Percentiles rank a stretch among this genome's conserved stretches.
Conservation (phyloP, 2,888 invertebrate species). For the Muscina levida region DNA sequence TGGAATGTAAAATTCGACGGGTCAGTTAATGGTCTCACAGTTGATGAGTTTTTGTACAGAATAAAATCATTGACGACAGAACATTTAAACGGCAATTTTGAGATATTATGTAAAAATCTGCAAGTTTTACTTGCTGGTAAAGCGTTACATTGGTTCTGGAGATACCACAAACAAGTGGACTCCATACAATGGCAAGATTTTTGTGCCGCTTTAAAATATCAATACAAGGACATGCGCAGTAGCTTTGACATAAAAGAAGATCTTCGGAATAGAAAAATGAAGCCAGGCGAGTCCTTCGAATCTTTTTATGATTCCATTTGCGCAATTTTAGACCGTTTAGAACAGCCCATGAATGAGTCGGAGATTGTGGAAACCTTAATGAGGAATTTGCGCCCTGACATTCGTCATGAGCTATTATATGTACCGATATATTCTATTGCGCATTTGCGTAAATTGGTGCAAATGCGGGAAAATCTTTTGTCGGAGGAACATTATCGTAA, state of each 20-base stretch:
- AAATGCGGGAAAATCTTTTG: slow-evolving; percentile 12
- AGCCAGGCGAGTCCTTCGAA: neutral
- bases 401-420: neutral
- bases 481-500: neutral
- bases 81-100: neutral
- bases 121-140: too few species aligned
- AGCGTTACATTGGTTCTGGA: too few species aligned
- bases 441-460: neutral
- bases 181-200: too few species aligned
- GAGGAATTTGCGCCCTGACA: neutral
- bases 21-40: neutral
- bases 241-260: neutral
- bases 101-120: too few species aligned
- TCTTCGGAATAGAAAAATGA: neutral
- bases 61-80: neutral
- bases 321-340: neutral
- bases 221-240: neutral
- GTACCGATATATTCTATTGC: neutral
- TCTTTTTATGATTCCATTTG: neutral
- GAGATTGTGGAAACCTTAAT: neutral
- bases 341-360: neutral
- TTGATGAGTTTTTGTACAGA: slow-evolving; percentile 2
- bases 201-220: too few species aligned
- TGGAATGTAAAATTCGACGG: slow-evolving; percentile 16
- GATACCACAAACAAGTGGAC: neutral